Conservation (phyloP, 2,113 vertebrate genomes). For the Reinhardtius hippoglossoides region DNA sequence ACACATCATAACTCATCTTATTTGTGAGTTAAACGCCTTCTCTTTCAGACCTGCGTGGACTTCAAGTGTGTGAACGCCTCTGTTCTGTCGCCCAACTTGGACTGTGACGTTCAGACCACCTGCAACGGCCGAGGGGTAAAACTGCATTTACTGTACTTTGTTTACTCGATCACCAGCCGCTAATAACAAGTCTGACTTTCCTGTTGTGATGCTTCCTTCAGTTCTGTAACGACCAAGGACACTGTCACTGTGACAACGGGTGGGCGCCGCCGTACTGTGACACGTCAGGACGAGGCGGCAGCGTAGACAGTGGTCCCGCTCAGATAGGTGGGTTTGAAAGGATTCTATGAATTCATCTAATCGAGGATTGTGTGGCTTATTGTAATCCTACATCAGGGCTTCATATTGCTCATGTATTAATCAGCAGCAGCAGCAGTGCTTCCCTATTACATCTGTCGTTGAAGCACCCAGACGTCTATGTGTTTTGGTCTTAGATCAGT, state of each 20-base stretch:
- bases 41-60: constrained; percentile 82
- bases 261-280: constrained; percentile 85
- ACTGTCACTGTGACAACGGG: constrained; percentile 85
- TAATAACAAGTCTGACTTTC: constrained; percentile 7
- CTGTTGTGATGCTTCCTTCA: constrained; percentile 37
- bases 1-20: background rate
- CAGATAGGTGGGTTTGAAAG: constrained; percentile 78
- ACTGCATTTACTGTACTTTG: constrained; percentile 1
- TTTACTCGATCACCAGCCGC: background rate
- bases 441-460: background rate
- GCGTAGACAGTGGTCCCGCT: constrained; percentile 86
- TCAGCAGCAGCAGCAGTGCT: background rate
- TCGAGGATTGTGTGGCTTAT: background rate
- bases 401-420: constrained; percentile 23
- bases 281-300: constrained; percentile 82
- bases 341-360: constrained; percentile 2
- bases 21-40: background rate
- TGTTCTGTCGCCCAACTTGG: constrained; percentile 77
- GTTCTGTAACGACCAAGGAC: constrained; percentile 84
- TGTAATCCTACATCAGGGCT: background rate
- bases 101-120: constrained; percentile 80
- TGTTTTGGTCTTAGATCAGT: background rate
- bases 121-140: constrained; percentile 86
- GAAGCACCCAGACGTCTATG: background rate
- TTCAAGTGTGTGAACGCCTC: constrained; percentile 85